Evolutionary conservation across 2,888 invertebrate species (phyloP).

Genomic region (Clostera curtula): DNA sequence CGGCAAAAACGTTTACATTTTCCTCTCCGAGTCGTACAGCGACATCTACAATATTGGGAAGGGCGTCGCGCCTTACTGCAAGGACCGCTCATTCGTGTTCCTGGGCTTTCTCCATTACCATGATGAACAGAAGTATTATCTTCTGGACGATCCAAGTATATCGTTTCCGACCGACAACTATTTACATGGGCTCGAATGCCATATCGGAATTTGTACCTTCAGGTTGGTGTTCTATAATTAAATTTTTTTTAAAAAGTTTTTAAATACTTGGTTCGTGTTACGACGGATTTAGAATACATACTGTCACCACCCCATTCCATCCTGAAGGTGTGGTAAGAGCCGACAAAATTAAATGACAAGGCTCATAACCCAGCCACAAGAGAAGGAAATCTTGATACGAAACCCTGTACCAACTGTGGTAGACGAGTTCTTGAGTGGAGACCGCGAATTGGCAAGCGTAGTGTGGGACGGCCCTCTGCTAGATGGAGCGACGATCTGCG

Average conservation of each 20-base stretch:
- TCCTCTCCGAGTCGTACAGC: conserved; percentile 58
- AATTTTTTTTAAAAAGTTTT: not conserved
- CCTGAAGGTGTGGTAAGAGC: too few species aligned
- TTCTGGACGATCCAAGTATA: conserved; percentile 58
- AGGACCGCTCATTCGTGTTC: conserved; percentile 56
- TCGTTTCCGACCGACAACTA: conserved; percentile 62
- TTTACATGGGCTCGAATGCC: conserved; percentile 60
- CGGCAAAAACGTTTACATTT: conserved; percentile 63
- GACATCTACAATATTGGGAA: conserved; percentile 62
- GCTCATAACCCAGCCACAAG: too few species aligned
- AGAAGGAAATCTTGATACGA: too few species aligned
- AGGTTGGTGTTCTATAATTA: conserved; percentile 31
- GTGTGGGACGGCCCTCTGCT: too few species aligned
- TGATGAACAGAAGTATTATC: conserved; percentile 57
- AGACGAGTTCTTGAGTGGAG: too few species aligned
- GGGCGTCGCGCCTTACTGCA: conserved; percentile 57
- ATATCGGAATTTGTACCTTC: conserved; percentile 55
- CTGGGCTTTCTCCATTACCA: conserved; percentile 60
- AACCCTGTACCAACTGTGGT: too few species aligned
- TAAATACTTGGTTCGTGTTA: not conserved
- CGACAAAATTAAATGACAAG: too few species aligned
- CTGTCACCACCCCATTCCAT: too few species aligned
- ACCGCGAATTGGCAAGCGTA: too few species aligned
- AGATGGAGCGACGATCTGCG: too few species aligned
- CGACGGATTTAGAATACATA: too few species aligned